These are phyloP conservation scores for Tyrophagus putrescentiae DNA, from an alignment of 1,140 invertebrate species.

Conservation along the genomic window DNA sequence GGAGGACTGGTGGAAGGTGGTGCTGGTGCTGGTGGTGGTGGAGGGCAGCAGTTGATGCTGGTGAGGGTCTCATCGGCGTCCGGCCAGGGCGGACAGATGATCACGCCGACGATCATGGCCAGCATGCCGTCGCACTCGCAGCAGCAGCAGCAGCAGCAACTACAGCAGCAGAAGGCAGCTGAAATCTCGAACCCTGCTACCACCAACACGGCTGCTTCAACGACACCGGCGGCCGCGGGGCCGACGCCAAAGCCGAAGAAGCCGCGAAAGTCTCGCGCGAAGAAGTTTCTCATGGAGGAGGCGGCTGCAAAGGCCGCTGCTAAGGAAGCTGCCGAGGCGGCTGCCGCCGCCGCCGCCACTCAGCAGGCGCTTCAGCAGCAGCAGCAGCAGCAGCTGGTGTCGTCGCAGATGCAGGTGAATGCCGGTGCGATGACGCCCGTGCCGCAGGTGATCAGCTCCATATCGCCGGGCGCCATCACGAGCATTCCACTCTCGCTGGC, in stretches of 20 bases:
- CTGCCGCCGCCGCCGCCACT: background rate
- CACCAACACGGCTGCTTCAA: background rate
- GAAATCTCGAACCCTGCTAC: background rate
- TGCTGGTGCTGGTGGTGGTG: background rate
- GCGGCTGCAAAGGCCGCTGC: background rate
- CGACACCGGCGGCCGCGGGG: background rate
- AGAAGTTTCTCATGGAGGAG: no score
- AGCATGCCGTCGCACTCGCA: background rate
- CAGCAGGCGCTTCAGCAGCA: background rate
- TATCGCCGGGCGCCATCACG: background rate
- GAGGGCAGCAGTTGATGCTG: background rate
- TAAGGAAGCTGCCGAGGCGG: background rate
- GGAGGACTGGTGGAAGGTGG: background rate
- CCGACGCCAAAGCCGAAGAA: background rate
- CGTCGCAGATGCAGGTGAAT: no score
- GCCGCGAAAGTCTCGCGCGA: no score
- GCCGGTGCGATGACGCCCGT: background rate
- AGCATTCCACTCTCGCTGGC: constrained; percentile 5
- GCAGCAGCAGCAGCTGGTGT: no score
- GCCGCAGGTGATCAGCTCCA: background rate
- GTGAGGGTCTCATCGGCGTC: background rate
- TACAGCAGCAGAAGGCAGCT: background rate
- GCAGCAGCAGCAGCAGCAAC: background rate
- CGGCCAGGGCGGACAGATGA: background rate
- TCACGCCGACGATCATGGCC: background rate